Base-by-base conservation (phyloP, 2,113 vertebrate genomes). In the Alosa alosa region DNA sequence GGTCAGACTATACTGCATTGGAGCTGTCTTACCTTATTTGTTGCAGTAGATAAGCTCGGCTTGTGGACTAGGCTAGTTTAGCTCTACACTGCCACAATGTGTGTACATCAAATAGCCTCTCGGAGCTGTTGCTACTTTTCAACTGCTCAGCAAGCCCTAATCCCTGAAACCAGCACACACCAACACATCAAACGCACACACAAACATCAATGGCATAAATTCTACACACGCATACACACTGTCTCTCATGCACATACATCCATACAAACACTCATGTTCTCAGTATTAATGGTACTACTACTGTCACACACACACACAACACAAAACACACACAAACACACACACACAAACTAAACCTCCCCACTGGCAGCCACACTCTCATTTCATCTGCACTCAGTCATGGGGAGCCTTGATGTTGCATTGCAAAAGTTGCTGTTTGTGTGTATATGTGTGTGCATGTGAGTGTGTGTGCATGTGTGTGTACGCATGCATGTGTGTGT, bases 101-200 rank as follows among this genome's bases (percentile, higher is more conserved):
- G 64, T 15, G n/a, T 72, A 72, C 64, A 72, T 72, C 7, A 72
- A 72, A 72, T 72, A 72, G 64, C 25, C 64, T 72, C 64, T 72
- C 25, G 10, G 64, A 72, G 64, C 64, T 25, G n/a, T 31, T 72
- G 64, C 64, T 72, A 13, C 64, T 72, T 72, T 72, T 15, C n/a
- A 36, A 13, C 31, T 72, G 25, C 64, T 72, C 64, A 36, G 25
- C 64, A 72, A 72, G n/a, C 64, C 64, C 8, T 72, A 72, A 72
- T 72, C 25, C 64, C 64, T 72, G 64, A 72, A 72, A 72, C 64
- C 60, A 25, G 60, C n/a, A 25, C 31, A 31, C 83, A 83, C 83
- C 55, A 55, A 64, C 52, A 72, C 31, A 75, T 36, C 45, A 45
- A 25, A 72, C 64, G 46, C 17, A 17, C 44, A 49, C 75, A 68